A percentile compares a stretch with the other conserved stretches of the same genome.
Evolutionary conservation across 2,797 vertebrate genomes (phyloP).

Genomic region (Enteromius argenteus): DNA sequence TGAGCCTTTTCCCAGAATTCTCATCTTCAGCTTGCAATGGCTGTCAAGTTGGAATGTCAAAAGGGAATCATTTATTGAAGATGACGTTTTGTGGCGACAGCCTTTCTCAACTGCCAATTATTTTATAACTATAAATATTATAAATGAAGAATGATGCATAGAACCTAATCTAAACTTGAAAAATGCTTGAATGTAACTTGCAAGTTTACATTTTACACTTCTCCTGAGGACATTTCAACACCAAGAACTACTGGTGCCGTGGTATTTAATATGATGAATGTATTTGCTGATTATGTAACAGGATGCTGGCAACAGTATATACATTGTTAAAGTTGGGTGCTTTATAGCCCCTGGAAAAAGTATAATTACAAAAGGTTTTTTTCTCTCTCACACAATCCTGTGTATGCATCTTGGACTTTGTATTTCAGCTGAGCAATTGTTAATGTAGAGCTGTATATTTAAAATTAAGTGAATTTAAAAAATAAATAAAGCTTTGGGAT

Average conservation of each 20-base stretch:
- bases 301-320: slow-evolving; percentile 66
- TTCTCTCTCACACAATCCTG: slow-evolving; percentile 54
- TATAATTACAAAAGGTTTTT: slow-evolving; percentile 57
- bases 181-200: slow-evolving; percentile 80
- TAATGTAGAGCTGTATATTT: slow-evolving; percentile 76
- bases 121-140: slow-evolving; percentile 54
- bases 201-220: slow-evolving; percentile 72
- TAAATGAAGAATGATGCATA: slow-evolving; percentile 50
- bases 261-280: slow-evolving; percentile 76
- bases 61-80: slow-evolving; percentile 40
- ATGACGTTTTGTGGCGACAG: slow-evolving; percentile 61
- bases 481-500: slow-evolving; percentile 67
- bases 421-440: slow-evolving; percentile 75
- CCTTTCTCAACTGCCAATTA: slow-evolving; percentile 75
- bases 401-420: slow-evolving; percentile 77
- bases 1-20: slow-evolving; percentile 45
- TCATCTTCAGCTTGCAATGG: slow-evolving; percentile 22
- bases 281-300: slow-evolving; percentile 75
- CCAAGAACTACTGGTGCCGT: slow-evolving; percentile 59
- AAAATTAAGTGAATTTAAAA: slow-evolving; percentile 62
- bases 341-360: slow-evolving; percentile 27
- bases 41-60: slow-evolving; percentile 25
- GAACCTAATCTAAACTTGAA: slow-evolving; percentile 71
- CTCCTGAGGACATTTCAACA: slow-evolving; percentile 74
- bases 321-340: slow-evolving; percentile 18